Conservation (phyloP, 1,140 invertebrate genomes). For the Hyphantria cunea region DNA sequence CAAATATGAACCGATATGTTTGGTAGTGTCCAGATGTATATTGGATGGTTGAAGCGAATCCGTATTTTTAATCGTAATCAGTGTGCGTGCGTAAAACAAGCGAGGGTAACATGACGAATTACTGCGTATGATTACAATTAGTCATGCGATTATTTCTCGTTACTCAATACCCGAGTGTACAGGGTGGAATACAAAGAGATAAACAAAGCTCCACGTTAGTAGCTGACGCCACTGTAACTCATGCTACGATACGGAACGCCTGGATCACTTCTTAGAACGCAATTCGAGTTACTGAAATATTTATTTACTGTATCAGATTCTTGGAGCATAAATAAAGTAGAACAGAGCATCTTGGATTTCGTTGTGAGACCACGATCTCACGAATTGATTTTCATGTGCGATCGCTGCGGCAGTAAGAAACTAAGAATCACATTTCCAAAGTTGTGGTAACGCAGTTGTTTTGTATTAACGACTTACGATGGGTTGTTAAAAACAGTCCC, state of each 20-base stretch:
- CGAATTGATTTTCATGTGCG: no score
- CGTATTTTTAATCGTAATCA: constrained; percentile 21
- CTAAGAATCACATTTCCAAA: no score
- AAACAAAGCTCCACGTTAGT: constrained; percentile 46
- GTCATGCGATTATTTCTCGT: constrained; percentile 62
- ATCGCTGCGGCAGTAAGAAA: no score
- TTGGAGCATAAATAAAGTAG: constrained; percentile 55
- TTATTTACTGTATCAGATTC: constrained; percentile 73
- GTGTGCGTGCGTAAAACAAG: constrained; percentile 23
- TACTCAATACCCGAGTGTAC: constrained; percentile 51
- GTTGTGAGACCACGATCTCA: constrained; percentile 2
- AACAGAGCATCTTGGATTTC: constrained; percentile 40
- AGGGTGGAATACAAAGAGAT: constrained; percentile 48
- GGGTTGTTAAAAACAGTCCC: no score
- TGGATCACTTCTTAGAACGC: constrained; percentile 64
- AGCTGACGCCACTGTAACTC: constrained; percentile 55
- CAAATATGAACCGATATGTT: constrained; percentile 22
- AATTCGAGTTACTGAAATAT: constrained; percentile 66
- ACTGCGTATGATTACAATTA: constrained; percentile 53
- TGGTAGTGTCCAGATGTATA: constrained; percentile 9
- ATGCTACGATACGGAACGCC: constrained; percentile 50
- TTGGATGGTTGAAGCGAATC: constrained; percentile 14
- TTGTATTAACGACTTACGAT: no score
- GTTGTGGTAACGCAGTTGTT: no score
- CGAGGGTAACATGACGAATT: constrained; percentile 34